Conservation (phyloP, 1,140 invertebrate genomes). For the Triops longicaudatus region DNA sequence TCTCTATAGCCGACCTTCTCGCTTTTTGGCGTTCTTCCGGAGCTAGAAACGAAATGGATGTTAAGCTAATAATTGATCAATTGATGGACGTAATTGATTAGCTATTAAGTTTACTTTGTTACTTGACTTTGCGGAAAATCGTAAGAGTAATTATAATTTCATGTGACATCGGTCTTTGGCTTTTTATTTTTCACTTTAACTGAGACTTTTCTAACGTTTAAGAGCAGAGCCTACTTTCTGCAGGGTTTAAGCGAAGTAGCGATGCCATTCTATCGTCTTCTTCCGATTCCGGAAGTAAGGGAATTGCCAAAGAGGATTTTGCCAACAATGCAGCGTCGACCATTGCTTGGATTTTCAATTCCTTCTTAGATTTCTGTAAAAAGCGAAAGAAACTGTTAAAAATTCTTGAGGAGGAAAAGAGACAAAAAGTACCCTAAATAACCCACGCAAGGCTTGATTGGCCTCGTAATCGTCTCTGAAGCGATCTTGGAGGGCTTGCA, state of each 20-base stretch:
- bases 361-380: slow-evolving; percentile 50
- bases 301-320: slow-evolving; percentile 68
- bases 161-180: too few relatives aligned
- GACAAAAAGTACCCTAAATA: slow-evolving; percentile 62
- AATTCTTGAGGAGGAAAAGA: not conserved
- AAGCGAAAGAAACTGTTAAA: slow-evolving; percentile 27
- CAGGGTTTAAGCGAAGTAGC: slow-evolving; percentile 56
- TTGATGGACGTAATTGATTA: too few relatives aligned
- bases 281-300: slow-evolving; percentile 63
- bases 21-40: not conserved
- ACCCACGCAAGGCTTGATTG: slow-evolving; percentile 68
- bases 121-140: too few relatives aligned
- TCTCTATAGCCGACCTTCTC: not conserved
- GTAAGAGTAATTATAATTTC: too few relatives aligned
- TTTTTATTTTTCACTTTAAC: too few relatives aligned
- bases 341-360: slow-evolving; percentile 56
- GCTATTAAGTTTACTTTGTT: too few relatives aligned
- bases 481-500: slow-evolving; percentile 67
- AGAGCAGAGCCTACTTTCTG: slow-evolving; percentile 34
- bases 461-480: slow-evolving; percentile 87
- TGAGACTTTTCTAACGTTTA: too few relatives aligned
- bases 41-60: not conserved
- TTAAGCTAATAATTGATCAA: too few relatives aligned
- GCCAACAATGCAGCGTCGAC: slow-evolving; percentile 62
- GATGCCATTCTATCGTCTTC: slow-evolving; percentile 71